phyloP scores from a whole-genome alignment of 2,888 invertebrate genomes.

The Spisula subtruncata region DNA sequence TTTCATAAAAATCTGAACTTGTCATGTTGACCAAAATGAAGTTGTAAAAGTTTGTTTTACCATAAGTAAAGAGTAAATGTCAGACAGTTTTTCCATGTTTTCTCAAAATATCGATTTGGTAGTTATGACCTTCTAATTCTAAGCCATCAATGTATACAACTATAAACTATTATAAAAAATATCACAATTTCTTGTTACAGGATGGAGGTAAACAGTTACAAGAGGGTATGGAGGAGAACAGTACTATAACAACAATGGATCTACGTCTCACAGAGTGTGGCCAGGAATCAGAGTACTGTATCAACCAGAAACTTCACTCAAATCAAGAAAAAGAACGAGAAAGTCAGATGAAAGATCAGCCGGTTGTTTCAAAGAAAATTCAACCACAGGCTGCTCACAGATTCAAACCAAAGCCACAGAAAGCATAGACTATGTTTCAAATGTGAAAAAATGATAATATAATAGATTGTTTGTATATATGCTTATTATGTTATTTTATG shows the following conservation, averaged over 20 bases:
- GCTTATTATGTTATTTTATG: not conserved
- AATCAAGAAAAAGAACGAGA: constrained; percentile 86
- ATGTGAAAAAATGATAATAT: not conserved
- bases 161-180: not conserved
- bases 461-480: constrained; percentile 7
- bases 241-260: constrained; percentile 86
- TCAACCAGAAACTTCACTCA: constrained; percentile 86
- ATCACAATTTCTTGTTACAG: constrained; percentile 73
- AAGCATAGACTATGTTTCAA: constrained; percentile 24
- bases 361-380: constrained; percentile 74
- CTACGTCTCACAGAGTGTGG: constrained; percentile 87
- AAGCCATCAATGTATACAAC: not conserved
- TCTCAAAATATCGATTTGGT: no score
- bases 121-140: no score
- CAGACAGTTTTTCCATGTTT: no score
- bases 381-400: constrained; percentile 83
- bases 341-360: constrained; percentile 75
- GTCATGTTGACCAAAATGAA: no score
- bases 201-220: constrained; percentile 88
- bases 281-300: constrained; percentile 87
- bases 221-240: constrained; percentile 87
- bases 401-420: constrained; percentile 69
- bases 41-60: no score
- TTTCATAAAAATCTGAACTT: no score
- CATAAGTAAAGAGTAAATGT: no score